Conservation (phyloP, 1,140 invertebrate genomes). For the Agrilus planipennis region DNA sequence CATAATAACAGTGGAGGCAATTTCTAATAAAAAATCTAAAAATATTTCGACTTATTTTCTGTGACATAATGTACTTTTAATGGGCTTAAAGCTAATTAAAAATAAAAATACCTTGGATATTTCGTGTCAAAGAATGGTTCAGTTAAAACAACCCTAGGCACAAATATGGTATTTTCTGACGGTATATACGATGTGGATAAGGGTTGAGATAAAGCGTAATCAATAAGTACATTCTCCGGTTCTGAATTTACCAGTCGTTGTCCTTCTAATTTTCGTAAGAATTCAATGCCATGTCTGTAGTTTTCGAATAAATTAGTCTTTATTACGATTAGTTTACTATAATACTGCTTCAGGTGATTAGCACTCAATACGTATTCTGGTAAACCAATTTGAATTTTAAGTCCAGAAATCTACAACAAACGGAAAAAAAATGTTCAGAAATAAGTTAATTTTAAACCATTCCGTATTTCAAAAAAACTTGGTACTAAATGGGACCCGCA, state of each 20-base stretch:
- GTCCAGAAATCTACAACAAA: constrained; percentile 34
- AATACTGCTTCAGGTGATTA: constrained; percentile 36
- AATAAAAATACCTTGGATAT: constrained; percentile 32
- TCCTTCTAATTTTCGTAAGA: constrained; percentile 22
- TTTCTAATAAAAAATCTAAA: not conserved
- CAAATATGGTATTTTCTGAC: constrained; percentile 36
- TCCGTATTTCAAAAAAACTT: no score
- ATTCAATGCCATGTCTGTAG: constrained; percentile 33
- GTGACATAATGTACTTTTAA: not conserved
- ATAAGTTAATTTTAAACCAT: no score
- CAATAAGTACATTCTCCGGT: constrained; percentile 21
- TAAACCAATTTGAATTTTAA: constrained; percentile 42
- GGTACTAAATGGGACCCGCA: no score
- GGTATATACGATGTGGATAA: constrained; percentile 31
- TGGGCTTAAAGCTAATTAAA: not conserved
- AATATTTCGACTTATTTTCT: not conserved
- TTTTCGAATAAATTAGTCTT: constrained; percentile 41
- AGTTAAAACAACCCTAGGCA: constrained; percentile 34
- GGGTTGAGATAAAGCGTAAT: constrained; percentile 20
- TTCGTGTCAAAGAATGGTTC: constrained; percentile 32
- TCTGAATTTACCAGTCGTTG: constrained; percentile 12
- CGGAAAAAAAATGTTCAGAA: no score
- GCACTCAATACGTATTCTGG: constrained; percentile 34
- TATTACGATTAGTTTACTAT: constrained; percentile 35
- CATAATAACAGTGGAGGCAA: not conserved